phyloP scores from a whole-genome alignment of 2,113 vertebrate genomes.

The Atrichornis clamosus region DNA sequence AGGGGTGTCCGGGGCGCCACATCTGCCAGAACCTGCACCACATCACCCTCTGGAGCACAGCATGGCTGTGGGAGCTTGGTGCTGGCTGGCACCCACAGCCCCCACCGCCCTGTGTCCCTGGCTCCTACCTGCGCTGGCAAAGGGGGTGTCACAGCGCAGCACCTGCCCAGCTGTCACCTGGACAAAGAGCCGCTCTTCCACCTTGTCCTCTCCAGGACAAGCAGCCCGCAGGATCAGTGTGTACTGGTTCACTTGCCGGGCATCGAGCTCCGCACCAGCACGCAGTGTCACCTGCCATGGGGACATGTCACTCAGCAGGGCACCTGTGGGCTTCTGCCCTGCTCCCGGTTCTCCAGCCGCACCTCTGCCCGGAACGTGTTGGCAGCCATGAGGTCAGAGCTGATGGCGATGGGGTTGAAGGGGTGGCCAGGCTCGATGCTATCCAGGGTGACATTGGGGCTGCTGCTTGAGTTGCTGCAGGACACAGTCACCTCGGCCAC shows the following conservation, averaged over 20 bases:
- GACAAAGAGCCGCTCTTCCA: conserved; percentile 35
- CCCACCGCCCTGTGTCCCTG: rapidly evolving
- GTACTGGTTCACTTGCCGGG: conserved; percentile 57
- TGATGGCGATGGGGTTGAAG: conserved; percentile 6
- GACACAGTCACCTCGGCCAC: conserved; percentile 42
- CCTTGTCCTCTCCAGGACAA: neutral
- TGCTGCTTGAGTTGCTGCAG: conserved; percentile 21
- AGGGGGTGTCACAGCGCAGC: conserved; percentile 25
- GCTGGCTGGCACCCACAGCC: neutral
- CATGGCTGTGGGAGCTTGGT: neutral
- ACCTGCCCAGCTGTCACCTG: neutral
- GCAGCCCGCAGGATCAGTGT: conserved; percentile 30
- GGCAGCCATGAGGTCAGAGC: rapidly evolving
- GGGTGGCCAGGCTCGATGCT: neutral
- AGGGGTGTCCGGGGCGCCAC: conserved; percentile 22
- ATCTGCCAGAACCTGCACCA: conserved; percentile 58
- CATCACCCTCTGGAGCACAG: conserved; percentile 27
- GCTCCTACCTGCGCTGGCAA: conserved; percentile 59
- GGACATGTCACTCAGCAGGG: neutral
- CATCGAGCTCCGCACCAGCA: conserved; percentile 52
- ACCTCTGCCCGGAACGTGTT: neutral
- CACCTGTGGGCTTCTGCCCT: rapidly evolving
- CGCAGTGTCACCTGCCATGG: conserved; percentile 64
- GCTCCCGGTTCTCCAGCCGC: rapidly evolving
- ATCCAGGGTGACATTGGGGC: neutral